Evolutionary conservation across 2,888 invertebrate genomes (phyloP), one percentile per base, ranked within the genome.

Genomic region (Trachelus stipa): DNA sequence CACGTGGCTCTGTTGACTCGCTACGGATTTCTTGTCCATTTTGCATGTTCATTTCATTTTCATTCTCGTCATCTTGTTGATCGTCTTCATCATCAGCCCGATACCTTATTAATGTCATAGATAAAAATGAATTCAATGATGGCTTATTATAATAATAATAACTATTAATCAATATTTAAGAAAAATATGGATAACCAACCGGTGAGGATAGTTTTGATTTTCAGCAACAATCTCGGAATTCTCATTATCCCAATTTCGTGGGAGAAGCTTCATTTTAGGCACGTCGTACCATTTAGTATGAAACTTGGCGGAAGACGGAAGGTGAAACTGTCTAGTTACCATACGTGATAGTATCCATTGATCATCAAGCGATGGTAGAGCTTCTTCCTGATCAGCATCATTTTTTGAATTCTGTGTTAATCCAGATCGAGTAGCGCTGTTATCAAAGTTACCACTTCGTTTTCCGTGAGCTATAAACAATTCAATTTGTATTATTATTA

Each of bases 391-490:
- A 12, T 69, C 69, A 11, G 12, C 69, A 30, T 69, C 69, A 15
- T 33, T 33, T 15, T 69, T 69, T 23, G 56, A 34, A n/a, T 68
- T 56, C 1, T 68, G 31, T 15, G 78, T 12, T n/a, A 78, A 23
- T 12, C 37, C 30, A 3, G 76, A 23, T 68, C 73, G 75, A 12
- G 33, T 69, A 34, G 35, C 79, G 79, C 71, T 76, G 74, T 73
- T 80, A 35, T 73, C 76, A 69, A 76, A 30, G 12, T 68, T 76
- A 35, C 92, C 93, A 12, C 93, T 94, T 34, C 94, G 91, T 89
- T 95, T 95, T 31, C 95, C 95, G 83, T 95, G 95, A 35, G 94
- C 95, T 95, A 90, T 12, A 92, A 93, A 30, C 74, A 74, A 73
- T 35, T 69, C 31, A 71, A 3, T 12, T 31, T n/a, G 0, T 12